Evolutionary conservation across 2,797 vertebrate genomes (phyloP), one percentile per base, ranked within the genome.

Genomic region (Sarcoramphus papa): DNA sequence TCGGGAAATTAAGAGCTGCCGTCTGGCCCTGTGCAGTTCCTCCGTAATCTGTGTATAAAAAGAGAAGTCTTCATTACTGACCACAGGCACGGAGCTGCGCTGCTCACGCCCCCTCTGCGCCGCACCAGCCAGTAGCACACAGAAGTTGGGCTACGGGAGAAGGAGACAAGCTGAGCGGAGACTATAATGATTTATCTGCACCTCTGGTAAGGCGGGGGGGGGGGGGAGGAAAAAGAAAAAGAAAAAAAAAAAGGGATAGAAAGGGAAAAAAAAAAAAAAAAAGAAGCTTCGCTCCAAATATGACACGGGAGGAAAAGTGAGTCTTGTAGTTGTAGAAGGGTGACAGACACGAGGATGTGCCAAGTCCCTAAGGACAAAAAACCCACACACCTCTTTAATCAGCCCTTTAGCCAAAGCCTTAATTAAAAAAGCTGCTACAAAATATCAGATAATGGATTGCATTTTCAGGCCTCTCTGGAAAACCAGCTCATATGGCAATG

Each of bases 41-140:
- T 98, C 98, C 98, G 98, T 98, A 98, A 98, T 99, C 99, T 98
- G 99, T 98, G 98, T 98, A 98, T 98, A 98, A 98, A 99, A 99
- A 99, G 98, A 99, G 98, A 98, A 98, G 98, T 98, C 98, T 99
- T 99, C 99, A 99, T 99, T 98, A 98, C 98, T 98, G 99, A 98
- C 98, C 98, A 96, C 97, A 98, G 97, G 98, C 98, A 98, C 98
- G 96, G 98, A 98, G 98, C 97, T 80, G 96, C 12, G 97, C 83
- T 97, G 98, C 98, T 97, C 98, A 98, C 97, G 97, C 98, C 98
- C 98, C 98, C 98, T 98, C 98, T 97, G 95, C 72, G 97, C 95
- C 94, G 97, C 98, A 97, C 94, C 98, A 99, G 98, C 98, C 99
- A 99, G 99, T 99, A 99, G 98, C 98, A 97, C 97, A 96, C 98